Evolutionary conservation across 2,888 invertebrate genomes (phyloP).

Genomic region (Hedychridium roseum): DNA sequence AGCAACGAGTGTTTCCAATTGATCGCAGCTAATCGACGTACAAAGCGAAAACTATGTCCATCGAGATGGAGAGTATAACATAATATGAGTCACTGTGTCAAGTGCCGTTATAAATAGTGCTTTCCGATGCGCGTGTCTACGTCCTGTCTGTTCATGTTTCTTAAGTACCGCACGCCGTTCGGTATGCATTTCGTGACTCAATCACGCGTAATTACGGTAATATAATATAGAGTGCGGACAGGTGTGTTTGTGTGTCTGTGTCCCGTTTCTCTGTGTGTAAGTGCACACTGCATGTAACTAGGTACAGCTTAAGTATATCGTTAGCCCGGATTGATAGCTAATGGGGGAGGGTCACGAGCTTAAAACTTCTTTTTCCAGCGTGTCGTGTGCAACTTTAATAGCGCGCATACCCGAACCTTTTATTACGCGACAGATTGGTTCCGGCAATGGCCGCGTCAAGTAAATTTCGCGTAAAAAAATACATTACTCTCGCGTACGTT

Average conservation of each 20-base stretch:
- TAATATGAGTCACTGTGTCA: background rate
- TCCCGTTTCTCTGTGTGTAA: too few species aligned
- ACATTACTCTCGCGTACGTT: too few species aligned
- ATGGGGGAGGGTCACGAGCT: conserved; percentile 23
- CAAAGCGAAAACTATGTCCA: too few species aligned
- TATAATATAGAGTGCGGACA: conserved; percentile 18
- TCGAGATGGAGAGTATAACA: background rate
- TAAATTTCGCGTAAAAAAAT: too few species aligned
- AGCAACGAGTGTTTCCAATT: too few species aligned
- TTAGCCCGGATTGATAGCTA: conserved; percentile 34
- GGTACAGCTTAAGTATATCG: conserved; percentile 32
- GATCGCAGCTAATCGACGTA: too few species aligned
- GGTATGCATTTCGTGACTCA: conserved; percentile 28
- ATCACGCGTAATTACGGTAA: conserved; percentile 29
- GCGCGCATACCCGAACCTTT: too few species aligned
- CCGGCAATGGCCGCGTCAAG: too few species aligned
- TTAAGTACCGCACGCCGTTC: conserved; percentile 8
- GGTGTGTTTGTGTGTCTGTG: conserved; percentile 2
- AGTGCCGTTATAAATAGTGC: background rate
- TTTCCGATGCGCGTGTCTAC: too few species aligned
- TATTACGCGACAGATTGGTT: too few species aligned
- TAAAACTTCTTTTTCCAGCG: conserved; percentile 9
- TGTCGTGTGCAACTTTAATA: too few species aligned
- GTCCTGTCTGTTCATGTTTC: too few species aligned
- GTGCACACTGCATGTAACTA: background rate